Evolutionary conservation across 2,888 invertebrate species (phyloP), one percentile per base, ranked within the genome.

Genomic region (Synergus itoensis): DNA sequence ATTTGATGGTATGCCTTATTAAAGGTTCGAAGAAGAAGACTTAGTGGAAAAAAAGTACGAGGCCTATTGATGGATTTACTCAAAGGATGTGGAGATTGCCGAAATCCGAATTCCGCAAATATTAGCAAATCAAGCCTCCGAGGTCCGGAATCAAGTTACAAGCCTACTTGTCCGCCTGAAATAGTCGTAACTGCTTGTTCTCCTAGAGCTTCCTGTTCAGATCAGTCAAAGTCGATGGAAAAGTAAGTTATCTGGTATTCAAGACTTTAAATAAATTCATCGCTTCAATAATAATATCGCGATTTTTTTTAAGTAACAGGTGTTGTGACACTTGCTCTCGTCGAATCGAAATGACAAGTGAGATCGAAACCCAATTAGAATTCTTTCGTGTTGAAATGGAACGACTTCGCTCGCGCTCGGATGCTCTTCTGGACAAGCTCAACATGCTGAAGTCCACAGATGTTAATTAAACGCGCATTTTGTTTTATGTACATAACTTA

Each of bases 71-170:
- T 90, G 83, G 90, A 91, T 77, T 83, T 92, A 73, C 77, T 92
- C 53, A 89, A 87, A 81, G 88, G 91, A 28, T 91, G 91, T 45
- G 88, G 91, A 65, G 91, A 90, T 80, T 89, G 89, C 81, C 87
- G 87, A 75, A 86, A 84, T 64, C 63, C 86, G 12, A 87, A 81
- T 77, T 63, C 80, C 73, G 73, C n/a, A 7, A 73, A 73, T 7
- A 53, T 53, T 9, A 73, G 53, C 48, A 73, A 73, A 28, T 48
- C 48, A 48, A 48, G 9, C 9, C 28, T 48, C 28, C 45, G 45
- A 9, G 69, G 69, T 53, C 21, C 5, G 5, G 45, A 45, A 21
- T 0, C 57, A 18, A 18, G 57, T 57, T 40, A 40, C 9, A 64
- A 5, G 40, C 16, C 64, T n/a, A 8, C 64, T 48, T 69, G 16